phyloP scores from a whole-genome alignment of 1,140 invertebrate genomes.

The Trichonephila inaurata region DNA sequence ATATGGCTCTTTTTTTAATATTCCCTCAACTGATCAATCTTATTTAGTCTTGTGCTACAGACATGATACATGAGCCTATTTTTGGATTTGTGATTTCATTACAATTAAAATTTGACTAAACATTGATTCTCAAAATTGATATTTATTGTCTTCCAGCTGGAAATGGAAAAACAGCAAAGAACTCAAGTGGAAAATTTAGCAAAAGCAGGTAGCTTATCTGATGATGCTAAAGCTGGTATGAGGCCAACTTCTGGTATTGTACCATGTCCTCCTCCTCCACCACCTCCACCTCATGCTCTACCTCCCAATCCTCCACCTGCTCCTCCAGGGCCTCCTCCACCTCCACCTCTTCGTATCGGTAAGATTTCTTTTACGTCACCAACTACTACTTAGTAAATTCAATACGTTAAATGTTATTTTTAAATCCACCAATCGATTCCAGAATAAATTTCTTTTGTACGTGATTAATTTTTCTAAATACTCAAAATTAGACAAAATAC shows the following conservation, averaged over 20 bases:
- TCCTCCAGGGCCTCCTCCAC: constrained; percentile 81
- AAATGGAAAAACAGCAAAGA: constrained; percentile 90
- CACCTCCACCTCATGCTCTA: constrained; percentile 72
- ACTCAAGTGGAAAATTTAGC: constrained; percentile 91
- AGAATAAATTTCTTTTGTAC: too few species aligned
- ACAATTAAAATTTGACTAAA: too few species aligned
- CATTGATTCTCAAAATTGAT: background rate
- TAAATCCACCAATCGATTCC: too few species aligned
- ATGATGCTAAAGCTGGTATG: constrained; percentile 91
- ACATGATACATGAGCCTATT: too few species aligned
- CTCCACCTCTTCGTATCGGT: constrained; percentile 77
- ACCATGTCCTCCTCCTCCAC: constrained; percentile 77
- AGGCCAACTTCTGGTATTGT: constrained; percentile 83
- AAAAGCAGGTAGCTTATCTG: constrained; percentile 91
- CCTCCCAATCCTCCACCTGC: constrained; percentile 83
- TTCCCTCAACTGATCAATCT: too few species aligned
- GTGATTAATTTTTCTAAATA: too few species aligned
- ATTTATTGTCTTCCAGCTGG: constrained; percentile 83
- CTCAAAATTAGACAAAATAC: too few species aligned
- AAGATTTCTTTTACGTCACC: background rate
- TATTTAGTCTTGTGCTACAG: too few species aligned
- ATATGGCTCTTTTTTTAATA: too few species aligned
- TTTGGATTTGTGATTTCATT: too few species aligned
- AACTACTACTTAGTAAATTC: too few species aligned
- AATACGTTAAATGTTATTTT: too few species aligned